Evolutionary conservation across 1,140 invertebrate genomes (phyloP).

Genomic region (Sycophaga agraensis): DNA sequence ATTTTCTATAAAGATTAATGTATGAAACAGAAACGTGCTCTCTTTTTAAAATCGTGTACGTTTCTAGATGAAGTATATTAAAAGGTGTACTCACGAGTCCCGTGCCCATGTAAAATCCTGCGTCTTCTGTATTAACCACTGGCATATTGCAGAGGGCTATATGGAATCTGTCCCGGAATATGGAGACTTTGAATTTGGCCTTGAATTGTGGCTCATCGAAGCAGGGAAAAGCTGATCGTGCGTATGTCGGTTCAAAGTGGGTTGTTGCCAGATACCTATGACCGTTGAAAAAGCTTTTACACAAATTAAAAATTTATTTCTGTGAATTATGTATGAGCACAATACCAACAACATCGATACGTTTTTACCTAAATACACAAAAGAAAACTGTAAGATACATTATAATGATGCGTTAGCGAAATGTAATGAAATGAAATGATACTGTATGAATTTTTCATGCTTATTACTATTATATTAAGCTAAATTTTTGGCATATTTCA

Average conservation of each 20-base stretch:
- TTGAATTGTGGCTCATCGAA: conserved; percentile 96
- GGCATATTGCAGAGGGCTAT: conserved; percentile 89
- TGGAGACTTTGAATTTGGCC: conserved; percentile 87
- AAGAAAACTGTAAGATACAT: neutral
- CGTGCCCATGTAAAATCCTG: conserved; percentile 82
- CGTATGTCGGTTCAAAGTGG: conserved; percentile 93
- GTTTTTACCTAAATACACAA: conserved; percentile 17
- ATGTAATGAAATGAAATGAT: no score
- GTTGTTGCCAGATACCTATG: conserved; percentile 87
- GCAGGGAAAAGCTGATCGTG: conserved; percentile 92
- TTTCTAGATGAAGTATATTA: neutral
- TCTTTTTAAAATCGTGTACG: neutral
- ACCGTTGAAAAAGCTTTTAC: conserved; percentile 35
- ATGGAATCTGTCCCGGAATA: conserved; percentile 83
- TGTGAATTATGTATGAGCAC: conserved; percentile 22
- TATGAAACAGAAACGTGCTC: conserved; percentile 3
- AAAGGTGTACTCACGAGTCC: conserved; percentile 67
- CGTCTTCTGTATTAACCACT: conserved; percentile 82
- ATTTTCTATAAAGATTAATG: no score
- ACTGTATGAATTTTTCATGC: no score
- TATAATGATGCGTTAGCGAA: neutral
- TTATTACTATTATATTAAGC: no score
- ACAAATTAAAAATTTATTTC: conserved; percentile 30
- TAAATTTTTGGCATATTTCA: no score
- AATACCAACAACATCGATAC: conserved; percentile 22